Evolutionary conservation across 1,140 invertebrate genomes (phyloP), one percentile per base, ranked within the genome.

Genomic region (Heliconius hewitsoni): DNA sequence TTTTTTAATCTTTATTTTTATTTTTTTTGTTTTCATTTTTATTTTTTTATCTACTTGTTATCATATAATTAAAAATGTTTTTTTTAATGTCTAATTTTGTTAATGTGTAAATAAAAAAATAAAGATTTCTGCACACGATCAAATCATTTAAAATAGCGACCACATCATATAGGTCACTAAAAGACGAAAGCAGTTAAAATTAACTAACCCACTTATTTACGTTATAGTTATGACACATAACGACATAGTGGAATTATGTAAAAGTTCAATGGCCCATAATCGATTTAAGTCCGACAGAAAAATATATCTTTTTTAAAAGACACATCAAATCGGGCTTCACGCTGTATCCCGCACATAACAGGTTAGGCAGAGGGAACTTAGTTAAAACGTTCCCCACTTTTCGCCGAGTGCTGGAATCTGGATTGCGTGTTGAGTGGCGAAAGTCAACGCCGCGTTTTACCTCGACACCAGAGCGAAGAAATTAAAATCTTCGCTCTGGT

Each of bases 191-290:
- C 71, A 76, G 79, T 80, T 76, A 80, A 80, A 76, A 73, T 80
- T 76, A 80, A 76, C 71, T 57, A 80, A 73, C 79, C 79, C 70
- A 80, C 79, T 80, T 80, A 60, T 55, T 70, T 74, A 74, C 55
- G 50, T 74, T 27, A 74, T 74, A 74, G 18, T 18, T 74, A 8
- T 74, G 50, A 74, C 46, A 74, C 46, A 74, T 27, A 27, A 66
- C 27, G 60, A 27, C 60, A 4, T 11, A 27, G n/a, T 46, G 16
- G 42, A 46, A 46, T 46, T 46, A 46, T 46, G 42, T 46, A 46
- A 46, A 46, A 16, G 42, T 16, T 46, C 42, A 16, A 46, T 46
- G 13, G 13, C 19, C 19, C 9, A 60, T 60, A 60, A 1, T n/a
- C 23, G 55, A 23, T 60, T 23, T 8, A 23, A 60, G 3, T 60